Evolutionary conservation across 2,888 invertebrate genomes (phyloP).

Genomic region (Cepaea hortensis): DNA sequence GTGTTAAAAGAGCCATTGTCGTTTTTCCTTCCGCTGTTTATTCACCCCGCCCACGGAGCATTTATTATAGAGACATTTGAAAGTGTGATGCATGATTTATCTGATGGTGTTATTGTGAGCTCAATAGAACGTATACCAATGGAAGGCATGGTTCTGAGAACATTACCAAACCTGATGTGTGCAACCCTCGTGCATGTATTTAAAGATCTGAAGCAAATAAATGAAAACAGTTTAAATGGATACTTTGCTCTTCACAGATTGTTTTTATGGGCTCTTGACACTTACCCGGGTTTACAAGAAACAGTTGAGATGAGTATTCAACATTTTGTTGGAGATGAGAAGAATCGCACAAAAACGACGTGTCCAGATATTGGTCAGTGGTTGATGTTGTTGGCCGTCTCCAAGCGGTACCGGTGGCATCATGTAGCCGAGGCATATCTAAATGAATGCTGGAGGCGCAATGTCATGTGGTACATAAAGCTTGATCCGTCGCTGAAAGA

Average conservation of each 20-base stretch:
- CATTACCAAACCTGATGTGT: slow-evolving; percentile 68
- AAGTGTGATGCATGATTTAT: slow-evolving; percentile 58
- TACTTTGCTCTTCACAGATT: slow-evolving; percentile 68
- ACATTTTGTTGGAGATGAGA: slow-evolving; percentile 62
- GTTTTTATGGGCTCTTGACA: slow-evolving; percentile 67
- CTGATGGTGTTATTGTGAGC: slow-evolving; percentile 60
- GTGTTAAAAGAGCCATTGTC: slow-evolving; percentile 66
- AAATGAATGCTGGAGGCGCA: slow-evolving; percentile 63
- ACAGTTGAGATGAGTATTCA: slow-evolving; percentile 59
- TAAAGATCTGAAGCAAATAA: slow-evolving; percentile 68
- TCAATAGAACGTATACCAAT: slow-evolving; percentile 58
- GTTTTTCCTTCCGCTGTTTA: slow-evolving; percentile 66
- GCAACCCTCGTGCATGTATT: slow-evolving; percentile 69
- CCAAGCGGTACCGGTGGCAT: slow-evolving; percentile 66
- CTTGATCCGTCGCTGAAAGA: slow-evolving; percentile 63
- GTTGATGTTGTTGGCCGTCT: slow-evolving; percentile 65
- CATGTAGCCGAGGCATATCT: slow-evolving; percentile 65
- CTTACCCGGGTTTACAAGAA: slow-evolving; percentile 61
- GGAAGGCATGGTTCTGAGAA: slow-evolving; percentile 64
- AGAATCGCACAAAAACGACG: slow-evolving; percentile 61
- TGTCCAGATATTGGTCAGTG: slow-evolving; percentile 70
- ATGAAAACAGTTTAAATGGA: slow-evolving; percentile 67
- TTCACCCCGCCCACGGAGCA: slow-evolving; percentile 61
- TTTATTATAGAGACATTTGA: slow-evolving; percentile 62
- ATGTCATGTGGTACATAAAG: slow-evolving; percentile 72